Percentiles rank a stretch among this genome's conserved stretches.
Evolutionary conservation across 1,140 invertebrate species (phyloP).

Genomic region (Matsumurasca onukii): DNA sequence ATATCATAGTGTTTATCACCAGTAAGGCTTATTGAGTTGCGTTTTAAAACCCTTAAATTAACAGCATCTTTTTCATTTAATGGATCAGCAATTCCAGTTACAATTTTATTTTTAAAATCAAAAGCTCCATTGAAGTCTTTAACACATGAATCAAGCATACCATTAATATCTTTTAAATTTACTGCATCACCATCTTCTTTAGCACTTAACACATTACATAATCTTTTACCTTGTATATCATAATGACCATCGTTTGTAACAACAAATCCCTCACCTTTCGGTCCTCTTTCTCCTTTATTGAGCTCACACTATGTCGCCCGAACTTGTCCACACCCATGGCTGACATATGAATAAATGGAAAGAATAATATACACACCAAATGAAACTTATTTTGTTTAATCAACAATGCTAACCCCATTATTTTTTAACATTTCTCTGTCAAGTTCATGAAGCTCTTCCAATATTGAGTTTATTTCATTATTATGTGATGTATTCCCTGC

Average conservation of each 20-base stretch:
- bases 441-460: constrained; percentile 6
- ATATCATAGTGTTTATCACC: too few species aligned
- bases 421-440: too few species aligned
- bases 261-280: constrained; percentile 9
- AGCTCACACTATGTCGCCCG: not conserved
- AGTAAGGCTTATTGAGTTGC: too few species aligned
- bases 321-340: constrained; percentile 15
- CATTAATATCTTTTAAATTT: not conserved
- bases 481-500: not conserved
- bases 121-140: not conserved
- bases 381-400: not conserved
- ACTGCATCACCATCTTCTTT: not conserved
- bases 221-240: constrained; percentile 1
- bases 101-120: not conserved
- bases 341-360: not conserved
- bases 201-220: not conserved
- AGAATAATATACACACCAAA: not conserved
- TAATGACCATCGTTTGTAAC: constrained; percentile 2
- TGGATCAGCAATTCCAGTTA: not conserved
- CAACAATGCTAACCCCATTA: too few species aligned
- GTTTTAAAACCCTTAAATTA: not conserved
- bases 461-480: constrained; percentile 3
- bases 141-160: not conserved
- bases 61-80: not conserved
- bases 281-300: not conserved